Conservation (phyloP, 2,113 vertebrate species). For the Semnornis frantzii region DNA sequence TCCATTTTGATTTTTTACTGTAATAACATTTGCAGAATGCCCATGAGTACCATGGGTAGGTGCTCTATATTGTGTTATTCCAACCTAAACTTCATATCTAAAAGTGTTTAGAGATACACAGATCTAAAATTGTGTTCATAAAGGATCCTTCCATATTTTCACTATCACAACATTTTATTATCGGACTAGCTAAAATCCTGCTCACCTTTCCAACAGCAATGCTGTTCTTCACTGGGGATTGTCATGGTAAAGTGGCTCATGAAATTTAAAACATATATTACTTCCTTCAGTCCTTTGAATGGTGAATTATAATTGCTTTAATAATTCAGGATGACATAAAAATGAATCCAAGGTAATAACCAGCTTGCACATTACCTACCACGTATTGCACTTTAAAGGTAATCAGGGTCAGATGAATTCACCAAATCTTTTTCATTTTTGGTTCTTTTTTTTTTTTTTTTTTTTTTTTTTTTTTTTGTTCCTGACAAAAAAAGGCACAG, state of each 20-base stretch:
- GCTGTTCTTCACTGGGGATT: neutral
- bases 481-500: neutral
- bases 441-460: too few relatives aligned
- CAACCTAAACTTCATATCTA: neutral
- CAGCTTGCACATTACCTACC: slow-evolving; percentile 29
- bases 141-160: neutral
- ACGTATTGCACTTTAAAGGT: slow-evolving; percentile 34
- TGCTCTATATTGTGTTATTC: neutral
- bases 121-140: neutral
- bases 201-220: neutral
- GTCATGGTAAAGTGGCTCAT: slow-evolving; percentile 8
- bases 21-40: neutral
- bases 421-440: neutral
- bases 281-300: slow-evolving; percentile 25
- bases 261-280: slow-evolving; percentile 42
- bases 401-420: slow-evolving; percentile 39
- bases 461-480: neutral
- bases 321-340: slow-evolving; percentile 47
- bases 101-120: neutral
- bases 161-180: neutral
- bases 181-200: neutral
- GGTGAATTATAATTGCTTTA: slow-evolving; percentile 55
- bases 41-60: neutral
- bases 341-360: slow-evolving; percentile 50
- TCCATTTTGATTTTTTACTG: neutral